Base-by-base conservation (phyloP, 2,797 vertebrate genomes). In the Pterois miles region DNA sequence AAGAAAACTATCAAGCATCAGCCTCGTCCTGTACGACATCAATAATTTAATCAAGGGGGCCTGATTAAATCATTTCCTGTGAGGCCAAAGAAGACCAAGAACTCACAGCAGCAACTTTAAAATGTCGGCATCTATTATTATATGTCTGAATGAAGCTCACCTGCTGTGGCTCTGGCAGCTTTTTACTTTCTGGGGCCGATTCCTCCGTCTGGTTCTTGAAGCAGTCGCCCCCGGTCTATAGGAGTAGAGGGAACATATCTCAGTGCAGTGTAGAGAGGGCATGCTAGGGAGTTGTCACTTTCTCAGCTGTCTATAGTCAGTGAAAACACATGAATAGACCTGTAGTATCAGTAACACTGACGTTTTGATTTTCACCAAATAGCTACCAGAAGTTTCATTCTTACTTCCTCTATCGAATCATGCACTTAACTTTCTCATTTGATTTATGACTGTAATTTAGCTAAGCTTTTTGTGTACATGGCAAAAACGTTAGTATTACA, bases 131-230 rank as follows among this genome's bases (percentile, higher is more conserved):
- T 75, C 22, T 43, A 14, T 58, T 53, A 65, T 59, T 33, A 33
- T 33, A 43, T 23, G 57, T 71, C 25, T 5, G n/a, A 23, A 31
- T 25, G 66, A 46, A 20, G 38, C 92, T 87, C 87, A 96, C 96
- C 92, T 95, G 93, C 77, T 93, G 88, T 65, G 86, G 71, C 53
- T 92, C 92, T 82, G 86, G 86, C 65, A 87, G 91, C 76, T 84
- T 94, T 92, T 93, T 93, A 77, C 89, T 95, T 76, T 91, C 91
- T 65, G 54, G 73, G 64, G 88, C 88, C 27, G 91, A 89, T 80
- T 91, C 91, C 83, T 91, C 90, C 58, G 93, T 95, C 87, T 94
- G 92, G 84, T 95, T 96, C 71, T 94, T 92, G 78, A 83, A 94
- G 76, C 95, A 96, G 68, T 88, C 77, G 29, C 77, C 84, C 11